phyloP scores from a whole-genome alignment of 2,888 invertebrate species.

The Cartodere bifasciata region DNA sequence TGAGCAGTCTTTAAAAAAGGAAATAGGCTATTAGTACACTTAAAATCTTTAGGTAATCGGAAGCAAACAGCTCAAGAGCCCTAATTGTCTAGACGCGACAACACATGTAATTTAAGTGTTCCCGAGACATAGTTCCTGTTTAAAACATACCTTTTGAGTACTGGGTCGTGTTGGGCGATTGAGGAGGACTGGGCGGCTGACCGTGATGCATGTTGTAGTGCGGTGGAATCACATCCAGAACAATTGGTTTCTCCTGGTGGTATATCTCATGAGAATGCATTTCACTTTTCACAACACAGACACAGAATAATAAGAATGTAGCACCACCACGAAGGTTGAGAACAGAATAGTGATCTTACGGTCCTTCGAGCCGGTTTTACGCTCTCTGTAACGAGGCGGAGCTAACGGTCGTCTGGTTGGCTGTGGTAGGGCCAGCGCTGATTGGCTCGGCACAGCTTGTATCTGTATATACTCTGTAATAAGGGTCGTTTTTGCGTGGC shows the following conservation, averaged over 20 bases:
- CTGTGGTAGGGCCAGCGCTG: slow-evolving; percentile 27
- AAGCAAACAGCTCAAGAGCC: too few species aligned
- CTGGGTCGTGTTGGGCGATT: slow-evolving; percentile 37
- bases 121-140: too few species aligned
- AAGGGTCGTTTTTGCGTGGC: slow-evolving; percentile 21
- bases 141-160: slow-evolving; percentile 31
- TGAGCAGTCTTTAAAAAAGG: slow-evolving; percentile 34
- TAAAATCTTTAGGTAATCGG: too few species aligned
- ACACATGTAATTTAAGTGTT: too few species aligned
- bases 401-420: slow-evolving; percentile 25
- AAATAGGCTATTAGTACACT: too few species aligned
- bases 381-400: slow-evolving; percentile 17
- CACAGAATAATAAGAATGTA: too few species aligned
- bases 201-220: slow-evolving; percentile 35
- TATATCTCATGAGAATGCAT: slow-evolving; percentile 21
- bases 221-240: slow-evolving; percentile 46
- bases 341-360: too few species aligned
- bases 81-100: too few species aligned
- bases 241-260: slow-evolving; percentile 35
- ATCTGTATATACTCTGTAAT: slow-evolving; percentile 17
- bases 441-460: slow-evolving; percentile 26
- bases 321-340: slow-evolving; percentile 2
- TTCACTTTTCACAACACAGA: too few species aligned
- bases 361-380: slow-evolving; percentile 2
- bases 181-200: slow-evolving; percentile 36